Percentiles rank a stretch among this genome's conserved stretches.
Evolutionary conservation across 2,113 vertebrate species (phyloP).

Genomic region (Chaetodon trifascialis): DNA sequence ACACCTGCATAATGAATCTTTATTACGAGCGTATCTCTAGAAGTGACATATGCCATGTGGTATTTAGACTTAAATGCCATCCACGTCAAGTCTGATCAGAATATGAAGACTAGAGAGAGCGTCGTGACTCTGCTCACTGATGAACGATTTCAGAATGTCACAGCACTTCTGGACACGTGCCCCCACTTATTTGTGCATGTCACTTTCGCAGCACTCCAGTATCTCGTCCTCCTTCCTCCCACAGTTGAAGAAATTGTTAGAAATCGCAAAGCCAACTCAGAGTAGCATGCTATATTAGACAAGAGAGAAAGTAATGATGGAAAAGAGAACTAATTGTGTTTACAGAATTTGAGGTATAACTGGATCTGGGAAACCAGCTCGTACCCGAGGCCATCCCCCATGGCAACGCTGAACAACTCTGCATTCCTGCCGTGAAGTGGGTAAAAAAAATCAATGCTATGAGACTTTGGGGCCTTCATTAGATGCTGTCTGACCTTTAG

Average conservation of each 20-base stretch:
- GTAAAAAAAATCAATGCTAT: constrained; percentile 71
- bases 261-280: constrained; percentile 7
- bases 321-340: constrained; percentile 54
- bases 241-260: constrained; percentile 6
- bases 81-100: constrained; percentile 74
- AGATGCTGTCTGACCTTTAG: constrained; percentile 74
- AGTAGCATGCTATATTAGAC: not conserved
- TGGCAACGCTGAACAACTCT: constrained; percentile 64
- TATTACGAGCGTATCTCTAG: constrained; percentile 67
- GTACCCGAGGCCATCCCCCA: constrained; percentile 57
- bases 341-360: constrained; percentile 49
- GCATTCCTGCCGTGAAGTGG: constrained; percentile 64
- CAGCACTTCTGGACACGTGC: constrained; percentile 42
- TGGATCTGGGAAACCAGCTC: constrained; percentile 58
- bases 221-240: not conserved
- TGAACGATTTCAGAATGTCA: constrained; percentile 73
- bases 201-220: constrained; percentile 7
- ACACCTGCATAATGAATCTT: constrained; percentile 71
- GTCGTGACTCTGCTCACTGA: constrained; percentile 59
- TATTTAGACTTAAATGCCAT: constrained; percentile 83
- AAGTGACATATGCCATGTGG: constrained; percentile 72
- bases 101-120: constrained; percentile 60
- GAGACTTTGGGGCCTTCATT: constrained; percentile 76
- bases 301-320: constrained; percentile 52
- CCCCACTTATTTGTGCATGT: constrained; percentile 22